phyloP scores from a whole-genome alignment of 1,140 invertebrate species.

The Triops cancriformis region DNA sequence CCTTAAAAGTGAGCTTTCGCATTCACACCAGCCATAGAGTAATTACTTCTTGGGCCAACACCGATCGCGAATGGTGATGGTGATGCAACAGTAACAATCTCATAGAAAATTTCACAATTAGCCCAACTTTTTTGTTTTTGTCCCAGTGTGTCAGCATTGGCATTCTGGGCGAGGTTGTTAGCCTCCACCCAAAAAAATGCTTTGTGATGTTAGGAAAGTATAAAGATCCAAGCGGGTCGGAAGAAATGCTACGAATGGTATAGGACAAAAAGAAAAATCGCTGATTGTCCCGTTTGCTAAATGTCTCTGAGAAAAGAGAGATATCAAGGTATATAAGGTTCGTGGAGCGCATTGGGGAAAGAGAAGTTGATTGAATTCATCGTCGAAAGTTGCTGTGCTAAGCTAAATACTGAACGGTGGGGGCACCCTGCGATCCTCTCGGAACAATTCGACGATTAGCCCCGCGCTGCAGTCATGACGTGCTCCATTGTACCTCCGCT shows the following conservation, averaged over 20 bases:
- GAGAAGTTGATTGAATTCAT: conserved; percentile 11
- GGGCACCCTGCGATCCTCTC: not conserved
- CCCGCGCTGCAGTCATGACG: conserved; percentile 11
- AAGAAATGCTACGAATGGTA: not conserved
- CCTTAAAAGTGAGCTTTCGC: too few relatives aligned
- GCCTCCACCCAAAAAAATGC: too few relatives aligned
- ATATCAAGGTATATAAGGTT: not conserved
- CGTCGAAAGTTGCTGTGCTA: conserved; percentile 5
- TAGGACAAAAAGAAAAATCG: not conserved
- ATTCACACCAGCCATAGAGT: too few relatives aligned
- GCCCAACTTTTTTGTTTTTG: too few relatives aligned
- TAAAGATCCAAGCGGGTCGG: not conserved
- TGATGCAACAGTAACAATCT: too few relatives aligned
- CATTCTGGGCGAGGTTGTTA: too few relatives aligned
- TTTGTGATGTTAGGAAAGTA: not conserved
- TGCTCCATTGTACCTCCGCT: conserved; percentile 8
- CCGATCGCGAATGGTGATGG: too few relatives aligned
- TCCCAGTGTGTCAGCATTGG: too few relatives aligned
- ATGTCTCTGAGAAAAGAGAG: not conserved
- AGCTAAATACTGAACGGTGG: not conserved
- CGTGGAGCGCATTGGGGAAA: not conserved
- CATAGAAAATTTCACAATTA: too few relatives aligned
- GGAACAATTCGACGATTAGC: conserved; percentile 13
- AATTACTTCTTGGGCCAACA: too few relatives aligned
- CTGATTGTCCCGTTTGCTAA: not conserved